A percentile compares a stretch with the other conserved stretches of the same genome.
Evolutionary conservation across 2,113 vertebrate species (phyloP).

Genomic region (Ovibos moschatus): DNA sequence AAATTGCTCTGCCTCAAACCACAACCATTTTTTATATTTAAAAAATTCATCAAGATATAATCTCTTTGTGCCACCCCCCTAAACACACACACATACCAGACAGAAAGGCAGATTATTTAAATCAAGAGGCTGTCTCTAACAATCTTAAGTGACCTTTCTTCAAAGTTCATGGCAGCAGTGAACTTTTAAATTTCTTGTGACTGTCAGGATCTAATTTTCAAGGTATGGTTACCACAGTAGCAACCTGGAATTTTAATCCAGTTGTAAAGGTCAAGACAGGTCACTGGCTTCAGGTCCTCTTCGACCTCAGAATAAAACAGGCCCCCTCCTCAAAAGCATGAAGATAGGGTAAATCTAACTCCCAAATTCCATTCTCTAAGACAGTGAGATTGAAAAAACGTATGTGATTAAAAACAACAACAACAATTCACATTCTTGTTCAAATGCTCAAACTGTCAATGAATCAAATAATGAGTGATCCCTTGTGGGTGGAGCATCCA

Average conservation of each 20-base stretch:
- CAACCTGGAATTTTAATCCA: conserved; percentile 83
- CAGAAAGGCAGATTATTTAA: conserved; percentile 79
- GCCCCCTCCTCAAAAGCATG: conserved; percentile 57
- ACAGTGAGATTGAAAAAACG: conserved; percentile 39
- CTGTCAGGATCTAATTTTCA: conserved; percentile 83
- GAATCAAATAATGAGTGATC: background rate
- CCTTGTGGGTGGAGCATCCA: background rate
- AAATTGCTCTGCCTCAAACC: conserved; percentile 63
- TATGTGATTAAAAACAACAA: background rate
- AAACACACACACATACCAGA: background rate
- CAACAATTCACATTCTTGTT: conserved; percentile 61
- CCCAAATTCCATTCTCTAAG: conserved; percentile 67
- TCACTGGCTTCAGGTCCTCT: conserved; percentile 80
- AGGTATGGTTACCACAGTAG: conserved; percentile 80
- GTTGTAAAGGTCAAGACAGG: conserved; percentile 82
- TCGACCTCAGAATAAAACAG: conserved; percentile 75
- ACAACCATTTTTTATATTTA: conserved; percentile 58
- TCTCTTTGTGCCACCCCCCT: background rate
- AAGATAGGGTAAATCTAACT: conserved; percentile 66
- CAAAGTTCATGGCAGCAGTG: conserved; percentile 73
- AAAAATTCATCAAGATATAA: conserved; percentile 31
- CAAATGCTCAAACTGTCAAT: conserved; percentile 56
- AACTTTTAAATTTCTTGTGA: conserved; percentile 80
- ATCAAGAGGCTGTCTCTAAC: conserved; percentile 76
- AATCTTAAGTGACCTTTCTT: conserved; percentile 76